Evolutionary conservation across 2,797 vertebrate species (phyloP).

Genomic region (Pseudochirops cupreus): DNA sequence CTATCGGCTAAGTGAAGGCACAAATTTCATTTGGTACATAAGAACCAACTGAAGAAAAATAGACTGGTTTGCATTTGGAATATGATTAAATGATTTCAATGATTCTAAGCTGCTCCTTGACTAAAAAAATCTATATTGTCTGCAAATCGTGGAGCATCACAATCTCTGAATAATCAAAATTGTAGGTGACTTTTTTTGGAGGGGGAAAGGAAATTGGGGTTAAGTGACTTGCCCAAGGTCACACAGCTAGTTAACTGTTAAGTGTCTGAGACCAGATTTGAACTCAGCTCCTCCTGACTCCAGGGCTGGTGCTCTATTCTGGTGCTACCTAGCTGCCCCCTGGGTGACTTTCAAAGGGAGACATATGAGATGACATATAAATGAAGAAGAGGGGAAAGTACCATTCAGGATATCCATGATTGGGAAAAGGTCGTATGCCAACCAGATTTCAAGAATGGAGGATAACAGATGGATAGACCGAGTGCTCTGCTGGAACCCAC

Average conservation of each 20-base stretch:
- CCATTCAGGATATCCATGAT: not conserved
- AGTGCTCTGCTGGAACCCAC: not conserved
- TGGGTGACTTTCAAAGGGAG: not conserved
- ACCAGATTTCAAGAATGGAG: not conserved
- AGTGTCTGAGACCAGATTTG: too few relatives aligned
- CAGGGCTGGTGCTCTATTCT: too few relatives aligned
- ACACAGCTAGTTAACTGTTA: too few relatives aligned
- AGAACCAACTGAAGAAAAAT: not conserved
- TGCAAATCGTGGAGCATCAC: not conserved
- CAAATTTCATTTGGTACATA: slow-evolving; percentile 19
- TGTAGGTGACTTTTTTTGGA: not conserved
- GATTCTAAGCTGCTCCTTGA: not conserved
- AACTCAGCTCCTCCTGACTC: too few relatives aligned
- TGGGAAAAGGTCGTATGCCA: not conserved
- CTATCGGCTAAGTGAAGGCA: not conserved
- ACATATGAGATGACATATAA: not conserved
- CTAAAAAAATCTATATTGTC: not conserved
- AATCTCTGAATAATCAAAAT: not conserved
- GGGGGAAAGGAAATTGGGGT: too few relatives aligned
- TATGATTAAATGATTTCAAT: not conserved
- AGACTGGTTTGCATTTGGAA: slow-evolving; percentile 14
- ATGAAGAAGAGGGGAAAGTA: not conserved
- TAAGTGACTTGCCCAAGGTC: too few relatives aligned
- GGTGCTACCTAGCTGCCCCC: too few relatives aligned
- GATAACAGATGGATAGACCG: not conserved